Conservation (phyloP, 2,888 invertebrate genomes). For the Napeogenes sylphis region DNA sequence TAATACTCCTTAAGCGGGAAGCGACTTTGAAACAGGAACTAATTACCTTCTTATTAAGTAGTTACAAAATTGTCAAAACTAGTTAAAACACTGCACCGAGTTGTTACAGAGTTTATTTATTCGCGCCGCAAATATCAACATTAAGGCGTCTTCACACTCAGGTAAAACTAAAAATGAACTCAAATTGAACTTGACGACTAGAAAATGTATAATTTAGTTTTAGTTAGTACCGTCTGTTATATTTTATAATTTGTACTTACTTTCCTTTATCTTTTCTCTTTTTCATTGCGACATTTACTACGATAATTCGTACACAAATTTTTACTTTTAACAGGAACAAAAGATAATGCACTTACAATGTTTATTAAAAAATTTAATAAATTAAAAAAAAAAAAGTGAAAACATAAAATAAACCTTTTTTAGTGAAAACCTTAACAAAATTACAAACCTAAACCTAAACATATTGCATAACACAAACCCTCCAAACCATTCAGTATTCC, state of each 20-base stretch:
- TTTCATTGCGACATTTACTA: too few relatives aligned
- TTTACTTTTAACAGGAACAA: too few relatives aligned
- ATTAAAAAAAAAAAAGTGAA: too few relatives aligned
- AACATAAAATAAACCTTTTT: too few relatives aligned
- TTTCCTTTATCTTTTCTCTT: too few relatives aligned
- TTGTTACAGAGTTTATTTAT: slow-evolving; percentile 27
- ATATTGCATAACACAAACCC: not conserved
- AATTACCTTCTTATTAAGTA: slow-evolving; percentile 50
- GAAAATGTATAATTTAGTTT: not conserved
- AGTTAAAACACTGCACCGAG: slow-evolving; percentile 36
- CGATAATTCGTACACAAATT: too few relatives aligned
- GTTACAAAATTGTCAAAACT: slow-evolving; percentile 54
- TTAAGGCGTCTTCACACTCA: not conserved
- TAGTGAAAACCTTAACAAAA: too few relatives aligned
- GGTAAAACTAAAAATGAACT: not conserved
- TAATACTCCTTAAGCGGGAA: slow-evolving; percentile 15
- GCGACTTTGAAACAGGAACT: slow-evolving; percentile 28
- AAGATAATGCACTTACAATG: too few relatives aligned
- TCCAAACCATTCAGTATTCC: too few relatives aligned
- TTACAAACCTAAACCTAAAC: too few relatives aligned
- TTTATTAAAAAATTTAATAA: too few relatives aligned
- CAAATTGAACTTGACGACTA: not conserved
- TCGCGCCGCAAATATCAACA: slow-evolving; percentile 13
- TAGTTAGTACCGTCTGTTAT: not conserved
- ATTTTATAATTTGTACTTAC: not conserved